These are phyloP conservation scores for Thalassoma bifasciatum DNA, from an alignment of 2,113 vertebrate species.

Conservation along the genomic window DNA sequence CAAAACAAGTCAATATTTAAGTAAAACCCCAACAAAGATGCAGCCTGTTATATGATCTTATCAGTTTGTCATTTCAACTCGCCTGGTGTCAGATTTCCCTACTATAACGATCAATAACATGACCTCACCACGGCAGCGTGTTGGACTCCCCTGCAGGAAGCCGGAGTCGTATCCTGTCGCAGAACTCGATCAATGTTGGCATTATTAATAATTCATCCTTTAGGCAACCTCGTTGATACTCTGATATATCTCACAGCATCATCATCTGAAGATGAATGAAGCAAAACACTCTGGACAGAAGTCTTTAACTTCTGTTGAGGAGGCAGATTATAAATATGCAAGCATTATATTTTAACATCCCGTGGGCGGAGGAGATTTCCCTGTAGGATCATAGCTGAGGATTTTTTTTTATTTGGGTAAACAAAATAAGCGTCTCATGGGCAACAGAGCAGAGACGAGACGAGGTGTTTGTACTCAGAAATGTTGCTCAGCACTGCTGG, in stretches of 20 bases:
- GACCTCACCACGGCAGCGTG: neutral
- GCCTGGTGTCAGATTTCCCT: neutral
- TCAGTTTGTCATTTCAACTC: neutral
- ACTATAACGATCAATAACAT: neutral
- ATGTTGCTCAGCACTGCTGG: neutral
- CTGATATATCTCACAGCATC: neutral
- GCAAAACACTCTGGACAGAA: neutral
- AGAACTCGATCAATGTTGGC: neutral
- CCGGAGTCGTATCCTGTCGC: neutral
- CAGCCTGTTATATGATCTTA: neutral
- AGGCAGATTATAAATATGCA: constrained; percentile 7
- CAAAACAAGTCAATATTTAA: no score
- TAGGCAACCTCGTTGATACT: neutral
- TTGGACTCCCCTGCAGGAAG: neutral
- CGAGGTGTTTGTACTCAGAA: neutral
- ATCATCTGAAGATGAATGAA: neutral
- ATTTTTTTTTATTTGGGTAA: constrained; percentile 25
- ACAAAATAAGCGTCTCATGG: constrained; percentile 9
- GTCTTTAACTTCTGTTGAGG: neutral
- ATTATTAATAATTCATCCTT: neutral
- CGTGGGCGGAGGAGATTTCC: constrained; percentile 15
- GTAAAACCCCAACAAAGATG: no score
- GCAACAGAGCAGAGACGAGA: neutral
- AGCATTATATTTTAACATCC: neutral
- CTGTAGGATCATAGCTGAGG: constrained; percentile 11